Evolutionary conservation across 2,113 vertebrate genomes (phyloP), one percentile per base, ranked within the genome.

Genomic region (Podarcis raffonei): DNA sequence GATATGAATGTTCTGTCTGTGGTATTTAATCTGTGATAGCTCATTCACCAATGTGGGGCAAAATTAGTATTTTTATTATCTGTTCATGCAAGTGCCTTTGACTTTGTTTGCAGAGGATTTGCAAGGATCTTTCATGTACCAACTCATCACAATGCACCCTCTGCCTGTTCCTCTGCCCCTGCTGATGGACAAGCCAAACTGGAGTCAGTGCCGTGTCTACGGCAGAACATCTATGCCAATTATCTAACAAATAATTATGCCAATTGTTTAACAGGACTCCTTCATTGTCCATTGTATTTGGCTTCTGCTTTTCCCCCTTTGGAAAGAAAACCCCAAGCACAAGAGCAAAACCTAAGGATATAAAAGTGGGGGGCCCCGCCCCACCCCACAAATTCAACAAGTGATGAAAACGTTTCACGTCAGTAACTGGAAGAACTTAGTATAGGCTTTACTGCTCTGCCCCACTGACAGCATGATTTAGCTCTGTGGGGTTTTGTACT

Each of bases 391-490:
- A 81, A 37, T 4, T 8, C 69, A 71, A 57, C 13, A 37, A 81
- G 77, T 15, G 32, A 87, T 81, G 85, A 57, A 82, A 39, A n/a
- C n/a, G 79, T 42, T 74, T 74, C 32, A 65, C 62, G 53, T 74
- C 37, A 82, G 68, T 74, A 39, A 82, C 27, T n/a, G 20, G 69
- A 87, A 74, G 74, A 74, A n/a, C 71, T 59, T 81, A 39, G 32
- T 69, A 42, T n/a, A 87, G 53, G 25, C 3, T 87, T 87, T 74
- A n/a, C 35, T 62, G 25, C 82, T 82, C 37, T n/a, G 57, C 62
- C 84, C 74, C 74, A 39, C 27, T 74, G 80, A 74, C 48, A 65
- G 71, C 79, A 65, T 75, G 68, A 74, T 82, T 87, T 81, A 87
- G 53, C 69, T 82, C 53, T 74, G 79, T 62, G 37, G 48, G 53